Evolutionary conservation across 2,797 vertebrate species (phyloP), one percentile per base, ranked within the genome.

Genomic region (Streptopelia turtur): DNA sequence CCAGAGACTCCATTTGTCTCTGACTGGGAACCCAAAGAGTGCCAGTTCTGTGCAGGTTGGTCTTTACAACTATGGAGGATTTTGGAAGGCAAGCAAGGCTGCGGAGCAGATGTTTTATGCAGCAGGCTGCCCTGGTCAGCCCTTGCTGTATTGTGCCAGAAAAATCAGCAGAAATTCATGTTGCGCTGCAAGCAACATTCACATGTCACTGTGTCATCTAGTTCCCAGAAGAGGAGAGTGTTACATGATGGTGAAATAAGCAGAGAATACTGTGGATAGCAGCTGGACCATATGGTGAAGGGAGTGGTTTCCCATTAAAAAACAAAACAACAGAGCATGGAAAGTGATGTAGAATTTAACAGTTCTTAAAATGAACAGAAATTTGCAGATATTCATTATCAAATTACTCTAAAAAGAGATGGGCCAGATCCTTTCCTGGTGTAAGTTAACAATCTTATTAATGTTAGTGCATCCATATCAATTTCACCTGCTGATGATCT

Each of bases 131-230:
- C 45, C 80, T 93, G 83, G 87, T 93, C 83, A 96, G 52, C 49
- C 50, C 33, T 39, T 20, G 16, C 55, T 83, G 52, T 74, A 63
- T 17, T 52, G 60, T 95, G 95, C 95, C 91, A 96, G 92, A 89
- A 95, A 95, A 97, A 91, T 94, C 93, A 96, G 90, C 95, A 95
- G 90, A 96, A 96, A 94, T 81, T 93, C 15, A 3, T 85, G 84
- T 91, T 83, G 70, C 2, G 0, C 81, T 91, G 82, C 83, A 89
- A 95, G 74, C 83, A 93, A 52, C 75, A 75, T 91, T 93, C 8
- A 31, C 92, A 55, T 89, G 87, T 89, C 89, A 90, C 93, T 30
- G 33, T 96, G 95, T 94, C 87, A 71, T 92, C 64, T 85, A 87
- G 57, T 89, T 97, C 93, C 91, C 89, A 64, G 79, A 92, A 89